phyloP scores from a whole-genome alignment of 1,140 invertebrate genomes.

The Dinoponera quadriceps region DNA sequence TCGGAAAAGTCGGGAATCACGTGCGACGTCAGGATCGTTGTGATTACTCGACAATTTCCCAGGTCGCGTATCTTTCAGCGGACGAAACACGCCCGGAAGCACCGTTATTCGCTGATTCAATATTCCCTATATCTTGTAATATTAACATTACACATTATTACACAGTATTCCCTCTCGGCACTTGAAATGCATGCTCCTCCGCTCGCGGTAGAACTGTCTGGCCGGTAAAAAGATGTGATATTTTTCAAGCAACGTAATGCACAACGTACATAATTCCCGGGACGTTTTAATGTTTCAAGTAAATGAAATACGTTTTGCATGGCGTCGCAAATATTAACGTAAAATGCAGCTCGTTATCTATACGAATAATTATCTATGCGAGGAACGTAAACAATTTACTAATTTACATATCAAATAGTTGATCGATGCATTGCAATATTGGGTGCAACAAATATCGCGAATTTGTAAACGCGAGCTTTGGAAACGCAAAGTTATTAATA shows the following conservation, averaged over 20 bases:
- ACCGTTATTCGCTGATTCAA: no score
- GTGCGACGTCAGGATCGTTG: no score
- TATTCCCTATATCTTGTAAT: no score
- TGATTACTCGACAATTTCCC: no score
- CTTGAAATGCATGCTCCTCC: no score
- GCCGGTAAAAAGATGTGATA: neutral
- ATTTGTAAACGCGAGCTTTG: conserved; percentile 31
- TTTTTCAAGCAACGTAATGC: neutral
- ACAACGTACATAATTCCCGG: neutral
- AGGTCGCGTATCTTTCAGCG: no score
- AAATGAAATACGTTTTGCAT: neutral
- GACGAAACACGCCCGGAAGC: no score
- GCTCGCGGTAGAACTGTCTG: no score
- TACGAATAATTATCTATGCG: conserved; percentile 45
- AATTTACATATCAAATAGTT: conserved; percentile 61
- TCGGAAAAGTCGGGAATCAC: no score
- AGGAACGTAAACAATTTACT: conserved; percentile 30
- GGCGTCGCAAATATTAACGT: conserved; percentile 8
- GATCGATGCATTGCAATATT: conserved; percentile 53
- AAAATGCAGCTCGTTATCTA: conserved; percentile 12
- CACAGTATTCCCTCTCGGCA: no score
- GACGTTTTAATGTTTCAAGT: neutral
- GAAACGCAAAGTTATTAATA: conserved; percentile 32
- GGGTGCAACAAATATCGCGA: conserved; percentile 47
- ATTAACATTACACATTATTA: no score